Evolutionary conservation across 2,797 vertebrate genomes (phyloP), one percentile per base, ranked within the genome.

Genomic region (Selene dorsalis): DNA sequence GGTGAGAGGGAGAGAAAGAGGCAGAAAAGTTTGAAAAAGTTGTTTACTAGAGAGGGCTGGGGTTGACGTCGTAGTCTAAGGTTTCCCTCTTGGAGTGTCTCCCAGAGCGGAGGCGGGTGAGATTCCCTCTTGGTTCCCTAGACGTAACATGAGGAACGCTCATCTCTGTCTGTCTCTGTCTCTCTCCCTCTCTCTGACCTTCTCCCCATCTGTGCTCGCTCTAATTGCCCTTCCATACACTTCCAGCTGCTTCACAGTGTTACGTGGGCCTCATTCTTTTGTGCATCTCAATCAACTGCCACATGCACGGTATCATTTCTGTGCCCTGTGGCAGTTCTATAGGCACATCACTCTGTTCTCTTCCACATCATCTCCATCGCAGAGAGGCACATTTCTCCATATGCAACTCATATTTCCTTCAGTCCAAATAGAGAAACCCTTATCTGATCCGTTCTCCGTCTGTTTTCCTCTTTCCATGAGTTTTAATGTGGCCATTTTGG

Each of bases 71-170:
- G 94, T 89, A 94, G 93, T 96, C 94, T 97, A 95, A 97, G 96
- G 96, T 97, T 97, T 96, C 95, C 96, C 96, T 95, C 94, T 90
- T 96, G 95, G 96, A 96, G 91, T 69, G 84, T 84, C 73, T 96
- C 95, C 96, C 96, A 94, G 95, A 91, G 93, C 77, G 88, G 94
- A 94, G 96, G 95, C 79, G 92, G 85, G 91, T 93, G 94, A 96
- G 95, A 93, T 96, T 95, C 95, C 94, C 95, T 95, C 91, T 93
- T 93, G 92, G 93, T 95, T 95, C 93, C 90, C 93, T 88, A 95
- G 95, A 96, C 91, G 94, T 95, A 96, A 96, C 93, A 94, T 93
- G 94, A 96, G 95, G 94, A 95, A 95, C 93, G 93, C 92, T 95
- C 89, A 92, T 92, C 88, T 82, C 69, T 89, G 73, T 82, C 80